Evolutionary conservation across 2,888 invertebrate species (phyloP), one percentile per base, ranked within the genome.

Genomic region (Oligia latruncula): DNA sequence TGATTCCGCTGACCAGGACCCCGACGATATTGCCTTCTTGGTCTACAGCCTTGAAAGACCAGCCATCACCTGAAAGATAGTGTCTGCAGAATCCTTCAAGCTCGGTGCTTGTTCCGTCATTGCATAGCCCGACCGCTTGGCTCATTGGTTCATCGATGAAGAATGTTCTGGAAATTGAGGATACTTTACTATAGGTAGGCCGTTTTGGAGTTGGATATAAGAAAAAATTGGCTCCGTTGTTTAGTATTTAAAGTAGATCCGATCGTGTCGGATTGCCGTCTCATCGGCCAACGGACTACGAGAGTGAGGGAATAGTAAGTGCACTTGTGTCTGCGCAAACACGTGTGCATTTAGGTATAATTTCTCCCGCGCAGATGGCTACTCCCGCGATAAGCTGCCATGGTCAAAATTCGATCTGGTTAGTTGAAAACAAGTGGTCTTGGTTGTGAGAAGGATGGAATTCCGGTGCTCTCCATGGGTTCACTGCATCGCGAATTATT

Each of bases 41-140:
- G n/a, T 97, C 97, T 0, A 97, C 95, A 0, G 98, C 98, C 94
- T 98, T 98, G 58, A 97, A 95, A 4, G 98, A 98, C 17, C 97
- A 92, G 15, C 97, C 97, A 82, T 97, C 97, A 0, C 83, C 84
- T 5, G 95, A 93, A 9, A 98, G 90, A 0, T 97, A 96, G 43
- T 97, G 93, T 9, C 93, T 91, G 84, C 98, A 97, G 91, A 97
- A 98, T 1, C 97, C 97, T 86, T 98, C 98, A 43, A 98, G 93
- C 87, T 98, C 98, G 1, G 93, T 76, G 86, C 97, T 97, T 0
- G 95, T 93, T 20, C 95, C 92, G 17, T 90, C 90, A 46, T 90
- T 93, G 49, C 97, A 97, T 1, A 98, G 92, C 0, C 95, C 95
- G 1, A 98, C 93, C 13, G 96, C 95, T 74, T 97, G 93, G 92